A percentile compares a stretch with the other conserved stretches of the same genome.
These are phyloP conservation scores for Heterodera filipjevi DNA, from an alignment of 2,888 invertebrate genomes.

Conservation along the genomic window DNA sequence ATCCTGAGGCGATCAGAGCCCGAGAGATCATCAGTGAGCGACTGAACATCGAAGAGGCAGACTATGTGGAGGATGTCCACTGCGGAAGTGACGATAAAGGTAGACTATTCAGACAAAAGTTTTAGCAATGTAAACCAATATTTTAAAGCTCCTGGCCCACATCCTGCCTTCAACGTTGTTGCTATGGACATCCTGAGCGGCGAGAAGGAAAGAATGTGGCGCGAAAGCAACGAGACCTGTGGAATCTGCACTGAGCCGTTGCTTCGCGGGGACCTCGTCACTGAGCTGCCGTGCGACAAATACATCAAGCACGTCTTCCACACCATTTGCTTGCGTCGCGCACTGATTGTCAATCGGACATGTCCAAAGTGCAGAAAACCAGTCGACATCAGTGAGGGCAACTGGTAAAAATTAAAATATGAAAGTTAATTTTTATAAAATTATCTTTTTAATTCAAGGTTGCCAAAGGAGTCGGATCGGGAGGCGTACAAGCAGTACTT, in stretches of 20 bases:
- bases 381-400: not conserved
- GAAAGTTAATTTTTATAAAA: not conserved
- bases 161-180: not conserved
- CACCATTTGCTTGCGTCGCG: not conserved
- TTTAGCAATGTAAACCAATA: too few species aligned
- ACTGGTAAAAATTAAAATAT: not conserved
- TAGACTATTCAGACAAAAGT: too few species aligned
- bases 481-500: not conserved
- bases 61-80: not conserved
- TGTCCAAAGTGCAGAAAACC: not conserved
- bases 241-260: not conserved
- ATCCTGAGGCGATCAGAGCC: not conserved
- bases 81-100: not conserved
- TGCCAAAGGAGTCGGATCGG: not conserved
- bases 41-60: not conserved
- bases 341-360: not conserved
- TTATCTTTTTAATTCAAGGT: not conserved
- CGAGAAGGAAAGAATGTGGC: not conserved
- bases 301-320: not conserved
- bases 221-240: not conserved
- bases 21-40: not conserved
- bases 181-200: not conserved
- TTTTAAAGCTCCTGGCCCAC: not conserved
- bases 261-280: not conserved
- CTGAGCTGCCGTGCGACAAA: not conserved